Evolutionary conservation across 1,140 invertebrate species (phyloP), one percentile per base, ranked within the genome.

Genomic region (Drosophila grimshawi): DNA sequence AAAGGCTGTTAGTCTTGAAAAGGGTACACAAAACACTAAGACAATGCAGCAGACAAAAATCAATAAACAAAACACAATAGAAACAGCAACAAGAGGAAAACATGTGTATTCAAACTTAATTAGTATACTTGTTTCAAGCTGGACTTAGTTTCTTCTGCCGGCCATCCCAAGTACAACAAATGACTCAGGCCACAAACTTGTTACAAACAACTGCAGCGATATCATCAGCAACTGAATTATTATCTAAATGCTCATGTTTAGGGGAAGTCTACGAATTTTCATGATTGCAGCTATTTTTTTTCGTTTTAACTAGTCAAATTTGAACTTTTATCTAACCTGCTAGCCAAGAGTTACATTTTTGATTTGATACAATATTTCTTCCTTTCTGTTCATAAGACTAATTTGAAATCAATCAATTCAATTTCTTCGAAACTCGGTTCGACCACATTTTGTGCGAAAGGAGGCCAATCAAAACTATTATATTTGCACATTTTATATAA

Each of bases 1-100:
- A 82, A 71, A 80, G 72, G 66, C 79, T 80, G 72, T 89, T 83
- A 77, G 77, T 76, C 61, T 49, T 60, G 57, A 69, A 80, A 67
- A 78, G 74, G 62, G 65, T 48, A 45, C 57, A 64, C 27, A 59
- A 66, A 62, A 45, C 59, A 45, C 41, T 32, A 43, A 37, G 27
- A 49, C 73, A 76, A 46, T 45, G 52, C 33, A 65, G n/a, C 10
- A 43, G 46, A 27, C 2, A 51, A 63, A 10, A 19, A 19, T 1
- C 0, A 19, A 49, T 11, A 57, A 60, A 56, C 39, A 55, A 60
- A 10, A n/a, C 27, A 55, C 33, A 45, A 37, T 48, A 27, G 29
- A 61, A 1, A 19, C 19, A 48, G 30, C 41, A 39, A 46, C 43
- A 64, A 19, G n/a, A 49, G 41, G 27, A 43, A 52, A 69, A 67